Base-by-base conservation (phyloP, 1,140 invertebrate species). In the Bactericera cockerelli region DNA sequence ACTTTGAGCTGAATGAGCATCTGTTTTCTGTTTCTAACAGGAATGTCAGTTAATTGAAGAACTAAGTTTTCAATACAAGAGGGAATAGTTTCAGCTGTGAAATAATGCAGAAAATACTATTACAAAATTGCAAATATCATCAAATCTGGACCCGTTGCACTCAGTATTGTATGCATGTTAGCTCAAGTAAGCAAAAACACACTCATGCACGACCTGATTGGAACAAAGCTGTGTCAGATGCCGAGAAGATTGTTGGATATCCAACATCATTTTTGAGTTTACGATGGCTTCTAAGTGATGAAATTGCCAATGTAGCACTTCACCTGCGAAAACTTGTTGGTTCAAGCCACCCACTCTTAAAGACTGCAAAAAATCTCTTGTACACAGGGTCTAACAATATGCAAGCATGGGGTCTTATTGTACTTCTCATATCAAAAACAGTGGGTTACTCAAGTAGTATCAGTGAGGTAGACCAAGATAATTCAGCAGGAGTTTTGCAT, bases 201-300 rank as follows among this genome's bases (percentile, higher is more conserved):
- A 36, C 33, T 4, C 78, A 71, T 67, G 74, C 78, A 58, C 81
- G 82, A 62, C 80, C 83, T 25, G 86, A 89, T 69, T 94, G 90
- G 89, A 92, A 91, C 68, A 79, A 84, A 66, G 89, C 88, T 1
- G 87, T 95, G 13, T 85, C 86, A 42, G 90, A 94, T 68, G 93
- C 92, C 38, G 92, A 96, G 71, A 93, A 93, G 76, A 86, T 97
- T 60, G 92, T 97, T 31, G 92, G 92, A 1, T 94, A 94, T 75
- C 87, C 92, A n/a, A 93, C 91, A 1, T 93, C 90, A 2, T 93
- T 93, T 70, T 77, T 94, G 58, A 94, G 88, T 71, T 70, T 96
- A 25, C 74, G 90, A 58, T 94, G 89, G 80, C 71, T 96, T 2
- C 71, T 95, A 3, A 93, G 76, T 83, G n/a, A n/a, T n/a, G n/a